Conservation (phyloP, 1,140 invertebrate genomes). For the Agraylea sexmaculata region DNA sequence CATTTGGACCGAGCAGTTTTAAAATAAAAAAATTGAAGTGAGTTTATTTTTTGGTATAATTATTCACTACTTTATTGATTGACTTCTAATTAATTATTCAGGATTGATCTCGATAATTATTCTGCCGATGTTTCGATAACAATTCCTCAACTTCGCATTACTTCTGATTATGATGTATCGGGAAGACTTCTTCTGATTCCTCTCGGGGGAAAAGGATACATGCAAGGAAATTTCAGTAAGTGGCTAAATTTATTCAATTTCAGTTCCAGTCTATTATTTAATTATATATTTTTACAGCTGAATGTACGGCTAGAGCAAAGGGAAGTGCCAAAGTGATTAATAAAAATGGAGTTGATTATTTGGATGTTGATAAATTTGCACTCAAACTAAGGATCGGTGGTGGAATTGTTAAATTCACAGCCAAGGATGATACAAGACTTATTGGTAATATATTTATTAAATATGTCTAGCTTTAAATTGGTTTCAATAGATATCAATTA, state of each 20-base stretch:
- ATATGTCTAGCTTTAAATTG: too few species aligned
- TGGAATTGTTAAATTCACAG: constrained; percentile 43
- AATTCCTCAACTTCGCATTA: constrained; percentile 45
- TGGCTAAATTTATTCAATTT: constrained; percentile 18
- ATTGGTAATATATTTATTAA: too few species aligned
- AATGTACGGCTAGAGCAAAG: constrained; percentile 40
- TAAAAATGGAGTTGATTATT: constrained; percentile 46
- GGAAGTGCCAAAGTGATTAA: constrained; percentile 43
- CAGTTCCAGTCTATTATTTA: not conserved
- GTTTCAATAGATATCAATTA: too few species aligned
- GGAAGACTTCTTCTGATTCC: constrained; percentile 53
- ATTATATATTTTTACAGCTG: constrained; percentile 33
- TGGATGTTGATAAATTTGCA: constrained; percentile 46
- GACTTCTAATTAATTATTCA: constrained; percentile 25
- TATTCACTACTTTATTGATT: not conserved
- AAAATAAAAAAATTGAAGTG: constrained; percentile 52
- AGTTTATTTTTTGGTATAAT: constrained; percentile 22
- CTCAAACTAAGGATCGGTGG: constrained; percentile 49
- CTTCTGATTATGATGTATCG: constrained; percentile 53
- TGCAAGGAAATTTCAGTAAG: constrained; percentile 61
- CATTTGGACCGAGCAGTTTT: constrained; percentile 47
- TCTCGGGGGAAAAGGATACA: constrained; percentile 50
- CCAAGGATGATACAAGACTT: constrained; percentile 23
- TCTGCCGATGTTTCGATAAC: constrained; percentile 42
- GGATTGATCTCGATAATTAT: constrained; percentile 48